phyloP scores from a whole-genome alignment of 2,888 invertebrate species.

The Platynereis dumerilii region DNA sequence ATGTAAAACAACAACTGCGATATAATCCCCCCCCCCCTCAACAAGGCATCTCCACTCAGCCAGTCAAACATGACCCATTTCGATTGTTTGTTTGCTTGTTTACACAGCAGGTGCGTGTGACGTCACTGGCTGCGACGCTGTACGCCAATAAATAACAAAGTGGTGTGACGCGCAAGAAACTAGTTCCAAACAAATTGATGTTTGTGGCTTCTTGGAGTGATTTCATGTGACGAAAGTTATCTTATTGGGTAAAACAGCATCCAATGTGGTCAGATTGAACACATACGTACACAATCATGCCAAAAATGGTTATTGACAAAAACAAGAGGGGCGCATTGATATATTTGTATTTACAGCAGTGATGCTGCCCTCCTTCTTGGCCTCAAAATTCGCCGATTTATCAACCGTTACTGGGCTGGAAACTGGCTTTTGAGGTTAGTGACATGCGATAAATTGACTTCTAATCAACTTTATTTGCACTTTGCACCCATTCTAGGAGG shows the following conservation, averaged over 20 bases:
- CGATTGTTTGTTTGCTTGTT: constrained; percentile 51
- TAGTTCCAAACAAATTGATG: constrained; percentile 1
- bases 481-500: background rate
- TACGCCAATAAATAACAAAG: constrained; percentile 47
- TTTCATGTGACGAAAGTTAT: no score
- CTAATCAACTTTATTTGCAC: background rate
- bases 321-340: constrained; percentile 35
- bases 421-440: constrained; percentile 18
- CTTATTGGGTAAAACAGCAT: no score
- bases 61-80: no score
- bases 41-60: no score
- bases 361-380: constrained; percentile 50
- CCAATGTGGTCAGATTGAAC: no score
- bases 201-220: no score
- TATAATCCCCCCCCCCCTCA: no score
- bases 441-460: constrained; percentile 10
- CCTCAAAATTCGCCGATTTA: constrained; percentile 34
- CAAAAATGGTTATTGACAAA: no score
- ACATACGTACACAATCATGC: no score
- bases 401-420: constrained; percentile 14
- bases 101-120: constrained; percentile 58
- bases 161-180: constrained; percentile 31
- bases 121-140: constrained; percentile 43
- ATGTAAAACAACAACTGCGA: no score
- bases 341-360: constrained; percentile 59